Evolutionary conservation across 2,113 vertebrate genomes (phyloP).

Genomic region (Cyprinodon tularosa): DNA sequence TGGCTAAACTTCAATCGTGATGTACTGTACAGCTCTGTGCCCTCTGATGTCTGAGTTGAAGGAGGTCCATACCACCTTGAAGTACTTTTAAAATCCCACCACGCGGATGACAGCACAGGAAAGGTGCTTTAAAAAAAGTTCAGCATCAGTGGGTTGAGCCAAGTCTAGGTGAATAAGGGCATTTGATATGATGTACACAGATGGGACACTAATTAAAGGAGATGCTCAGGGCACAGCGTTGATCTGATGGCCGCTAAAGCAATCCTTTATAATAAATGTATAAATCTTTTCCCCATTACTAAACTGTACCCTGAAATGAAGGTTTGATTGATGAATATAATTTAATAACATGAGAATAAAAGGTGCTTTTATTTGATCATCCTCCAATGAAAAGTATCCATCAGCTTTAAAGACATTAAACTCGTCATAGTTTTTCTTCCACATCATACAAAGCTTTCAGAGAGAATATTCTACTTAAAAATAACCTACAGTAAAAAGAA

Average conservation of each 20-base stretch:
- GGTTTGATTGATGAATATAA: not conserved
- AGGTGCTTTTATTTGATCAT: conserved; percentile 9
- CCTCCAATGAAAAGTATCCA: conserved; percentile 8
- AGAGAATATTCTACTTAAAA: not conserved
- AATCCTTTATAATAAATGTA: not conserved
- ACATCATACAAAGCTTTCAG: not conserved
- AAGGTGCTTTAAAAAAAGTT: conserved; percentile 13
- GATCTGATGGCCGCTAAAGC: no score
- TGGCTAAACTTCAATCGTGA: conserved; percentile 50
- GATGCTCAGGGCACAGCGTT: not conserved
- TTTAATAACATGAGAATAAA: conserved; percentile 23
- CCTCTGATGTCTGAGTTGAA: conserved; percentile 24
- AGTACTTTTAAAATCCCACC: conserved; percentile 15
- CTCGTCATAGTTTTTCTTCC: not conserved
- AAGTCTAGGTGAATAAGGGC: conserved; percentile 13
- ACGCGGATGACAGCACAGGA: conserved; percentile 15
- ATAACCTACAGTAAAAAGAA: conserved; percentile 6
- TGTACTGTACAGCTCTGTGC: conserved; percentile 9
- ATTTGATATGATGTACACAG: conserved; percentile 20
- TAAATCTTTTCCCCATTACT: not conserved
- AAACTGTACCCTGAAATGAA: conserved; percentile 10
- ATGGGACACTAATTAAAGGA: conserved; percentile 22
- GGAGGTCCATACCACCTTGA: not conserved
- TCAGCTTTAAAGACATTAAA: conserved; percentile 1
- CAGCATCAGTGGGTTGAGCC: not conserved